Conservation (phyloP, 1,140 invertebrate genomes). For the Magallana angulata region DNA sequence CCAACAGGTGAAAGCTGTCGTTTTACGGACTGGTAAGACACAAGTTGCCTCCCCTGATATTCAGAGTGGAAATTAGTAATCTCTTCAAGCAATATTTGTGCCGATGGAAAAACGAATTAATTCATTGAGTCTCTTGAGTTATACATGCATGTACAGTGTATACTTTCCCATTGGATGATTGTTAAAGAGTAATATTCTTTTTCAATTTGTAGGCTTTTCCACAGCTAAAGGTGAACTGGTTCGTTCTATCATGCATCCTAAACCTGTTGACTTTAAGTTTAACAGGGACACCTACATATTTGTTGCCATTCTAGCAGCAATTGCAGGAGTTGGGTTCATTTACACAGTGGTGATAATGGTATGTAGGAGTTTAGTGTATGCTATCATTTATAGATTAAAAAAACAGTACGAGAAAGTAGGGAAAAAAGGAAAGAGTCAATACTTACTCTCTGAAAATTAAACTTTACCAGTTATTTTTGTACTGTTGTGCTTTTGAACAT, state of each 20-base stretch:
- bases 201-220: slow-evolving; percentile 84
- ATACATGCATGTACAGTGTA: too few relatives aligned
- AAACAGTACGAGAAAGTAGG: neutral
- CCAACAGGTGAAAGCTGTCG: slow-evolving; percentile 85
- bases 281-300: slow-evolving; percentile 95
- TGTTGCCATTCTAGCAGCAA: slow-evolving; percentile 88
- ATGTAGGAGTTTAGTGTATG: slow-evolving; percentile 42
- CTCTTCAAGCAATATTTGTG: too few relatives aligned
- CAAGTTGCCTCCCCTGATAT: neutral
- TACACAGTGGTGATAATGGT: slow-evolving; percentile 93
- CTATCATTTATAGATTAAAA: too few relatives aligned
- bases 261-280: slow-evolving; percentile 94
- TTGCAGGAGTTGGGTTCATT: slow-evolving; percentile 88
- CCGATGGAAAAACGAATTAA: too few relatives aligned
- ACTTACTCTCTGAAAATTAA: too few relatives aligned
- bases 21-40: slow-evolving; percentile 85
- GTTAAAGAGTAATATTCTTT: neutral
- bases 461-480: too few relatives aligned
- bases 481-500: too few relatives aligned
- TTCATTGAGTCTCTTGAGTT: too few relatives aligned
- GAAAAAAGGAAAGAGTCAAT: neutral
- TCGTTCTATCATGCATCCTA: slow-evolving; percentile 94
- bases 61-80: neutral
- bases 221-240: slow-evolving; percentile 94
- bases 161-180: too few relatives aligned